Percentiles rank a stretch among this genome's conserved stretches.
These are phyloP conservation scores for Vanessa tameamea DNA, from an alignment of 1,140 invertebrate genomes.

Conservation along the genomic window DNA sequence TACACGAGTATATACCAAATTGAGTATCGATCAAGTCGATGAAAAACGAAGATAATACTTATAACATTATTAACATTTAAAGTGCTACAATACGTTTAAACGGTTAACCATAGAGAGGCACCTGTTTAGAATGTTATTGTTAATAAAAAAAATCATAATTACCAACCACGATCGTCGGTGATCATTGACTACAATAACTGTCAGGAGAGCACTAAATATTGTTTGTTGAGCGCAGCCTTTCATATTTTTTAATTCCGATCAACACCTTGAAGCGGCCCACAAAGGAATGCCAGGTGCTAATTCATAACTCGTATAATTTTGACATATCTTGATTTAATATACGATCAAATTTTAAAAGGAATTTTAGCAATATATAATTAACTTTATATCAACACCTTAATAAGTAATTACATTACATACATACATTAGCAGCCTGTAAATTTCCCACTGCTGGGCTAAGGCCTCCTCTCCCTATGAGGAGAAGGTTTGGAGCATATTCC, in stretches of 20 bases:
- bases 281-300: conserved; percentile 39
- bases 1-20: neutral
- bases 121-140: conserved; percentile 33
- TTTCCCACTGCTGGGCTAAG: no score
- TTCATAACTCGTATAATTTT: conserved; percentile 42
- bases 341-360: conserved; percentile 36
- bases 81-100: conserved; percentile 28
- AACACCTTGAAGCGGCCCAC: conserved; percentile 35
- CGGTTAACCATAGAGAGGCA: conserved; percentile 29
- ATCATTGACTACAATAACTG: conserved; percentile 73
- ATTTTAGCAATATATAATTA: conserved; percentile 11
- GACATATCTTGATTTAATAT: conserved; percentile 45
- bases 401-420: no score
- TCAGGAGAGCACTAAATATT: conserved; percentile 78
- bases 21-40: neutral
- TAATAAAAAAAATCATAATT: conserved; percentile 61
- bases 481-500: no score
- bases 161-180: conserved; percentile 64
- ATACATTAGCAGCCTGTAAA: no score
- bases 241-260: conserved; percentile 39
- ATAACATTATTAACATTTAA: conserved; percentile 31
- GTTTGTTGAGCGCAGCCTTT: conserved; percentile 52
- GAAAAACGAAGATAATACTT: conserved; percentile 15
- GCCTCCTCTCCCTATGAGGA: no score
- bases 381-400: neutral